Evolutionary conservation across 2,888 invertebrate species (phyloP), one percentile per base, ranked within the genome.

Genomic region (Plagiodera versicolora): DNA sequence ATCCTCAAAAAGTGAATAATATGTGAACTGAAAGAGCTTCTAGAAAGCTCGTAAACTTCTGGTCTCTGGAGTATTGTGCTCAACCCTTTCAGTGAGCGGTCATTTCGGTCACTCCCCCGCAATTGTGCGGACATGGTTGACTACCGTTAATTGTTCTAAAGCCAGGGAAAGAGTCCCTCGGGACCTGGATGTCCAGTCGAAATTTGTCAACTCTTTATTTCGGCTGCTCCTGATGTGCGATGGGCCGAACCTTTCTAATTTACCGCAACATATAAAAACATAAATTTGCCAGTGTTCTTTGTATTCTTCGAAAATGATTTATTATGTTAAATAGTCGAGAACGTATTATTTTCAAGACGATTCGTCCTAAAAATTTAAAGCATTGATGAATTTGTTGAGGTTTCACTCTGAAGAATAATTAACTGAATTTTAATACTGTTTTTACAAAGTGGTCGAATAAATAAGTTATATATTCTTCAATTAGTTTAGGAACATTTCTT

Each of bases 81-180:
- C 61, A 75, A 75, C 74, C 75, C 75, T 74, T 75, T 73, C 58
- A 63, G 32, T 61, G 61, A 70, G 70, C 68, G 71, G 72, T 69
- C 72, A 67, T 66, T 67, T 56, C 70, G 76, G 76, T 75, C 75
- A 78, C 74, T 77, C 76, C 77, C 74, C 65, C 59, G 70, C 75
- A 74, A 77, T 76, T 74, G 74, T 71, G 67, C 64, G 67, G 76
- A 74, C 71, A 74, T 72, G 74, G 72, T 68, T 68, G 70, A 74
- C 67, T 72, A 67, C 71, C 73, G 75, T 70, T 77, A 77, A 77
- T 76, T 76, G 75, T 73, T 68, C 73, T 67, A 68, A 68, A 74
- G 72, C 71, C 70, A 66, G 57, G 64, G 60, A 67, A 62, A 67
- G 56, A 48, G 57, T 68, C 72, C 70, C 71, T 56, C 9, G 45